Base-by-base conservation (phyloP, 1,140 invertebrate species). In the Mercenaria mercenaria region DNA sequence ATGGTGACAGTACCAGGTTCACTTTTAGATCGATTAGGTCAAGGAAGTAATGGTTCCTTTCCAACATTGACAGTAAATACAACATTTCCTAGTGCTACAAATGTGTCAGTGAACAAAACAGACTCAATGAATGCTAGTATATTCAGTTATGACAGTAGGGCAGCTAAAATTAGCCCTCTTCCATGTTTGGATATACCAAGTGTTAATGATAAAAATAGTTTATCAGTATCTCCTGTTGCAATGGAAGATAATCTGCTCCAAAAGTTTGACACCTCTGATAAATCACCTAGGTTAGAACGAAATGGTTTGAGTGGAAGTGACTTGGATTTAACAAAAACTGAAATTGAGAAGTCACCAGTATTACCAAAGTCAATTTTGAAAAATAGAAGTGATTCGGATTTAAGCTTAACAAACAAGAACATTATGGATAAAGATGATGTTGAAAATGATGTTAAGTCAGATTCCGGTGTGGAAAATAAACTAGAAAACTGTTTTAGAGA, bases 61-160 rank as follows among this genome's bases (percentile, higher is more conserved):
- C 92, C 91, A 52, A 92, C 92, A 32, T 82, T 93, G 37, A 89
- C 91, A 13, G 86, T 91, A 1, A 93, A 90, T 87, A 92, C 91
- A n/a, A 61, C 89, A 67, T 76, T 90, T 59, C 80, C 88, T 59
- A 90, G 77, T 80, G 67, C 61, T 37, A 82, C 89, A 52, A 82
- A 34, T 79, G 59, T 86, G 1, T 79, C 76, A 11, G 29, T 79
- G 76, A 79, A 79, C 76, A 79, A 79, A 79, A 52, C 50, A 34
- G 76, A 79, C 47, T 47, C 72, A 1, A 50, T 76, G 26, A 76
- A 76, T 37, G 0, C 50, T 59, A 79, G 47, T 79, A 8, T 79
- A 79, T 79, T 59, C 47, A 72, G 13, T 39, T 72, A 72, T 41
- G 76, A 79, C 37, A 34, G 15, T 34, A 79, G 76, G 50, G 26